Percentiles rank a stretch among this genome's conserved stretches.
Conservation (phyloP, 2,888 invertebrate genomes). For the Latheticus oryzae region DNA sequence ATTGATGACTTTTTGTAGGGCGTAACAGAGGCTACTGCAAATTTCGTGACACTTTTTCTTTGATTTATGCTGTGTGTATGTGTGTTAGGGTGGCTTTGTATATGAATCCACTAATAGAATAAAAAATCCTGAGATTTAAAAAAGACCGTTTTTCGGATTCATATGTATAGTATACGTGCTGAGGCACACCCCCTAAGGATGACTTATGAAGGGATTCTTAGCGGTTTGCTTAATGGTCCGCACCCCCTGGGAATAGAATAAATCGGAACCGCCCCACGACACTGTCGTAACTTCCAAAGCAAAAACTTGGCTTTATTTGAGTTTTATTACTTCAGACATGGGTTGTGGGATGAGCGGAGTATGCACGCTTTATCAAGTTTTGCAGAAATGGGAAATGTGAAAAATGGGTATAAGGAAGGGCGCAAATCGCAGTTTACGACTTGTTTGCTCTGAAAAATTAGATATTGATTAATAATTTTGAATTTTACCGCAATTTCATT, state of each 20-base stretch:
- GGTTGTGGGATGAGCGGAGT: too few relatives aligned
- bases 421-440: too few relatives aligned
- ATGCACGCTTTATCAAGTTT: too few relatives aligned
- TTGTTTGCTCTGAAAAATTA: too few relatives aligned
- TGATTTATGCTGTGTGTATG: conserved; percentile 41
- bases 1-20: conserved; percentile 38
- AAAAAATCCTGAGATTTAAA: conserved; percentile 12
- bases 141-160: conserved; percentile 11
- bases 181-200: conserved; percentile 38
- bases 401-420: too few relatives aligned
- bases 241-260: conserved; percentile 27
- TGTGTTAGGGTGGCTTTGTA: conserved; percentile 34
- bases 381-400: too few relatives aligned
- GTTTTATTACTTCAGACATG: conserved; percentile 33
- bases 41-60: conserved; percentile 37
- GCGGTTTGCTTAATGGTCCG: conserved; percentile 28
- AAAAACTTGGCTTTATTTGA: conserved; percentile 17
- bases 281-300: conserved; percentile 9
- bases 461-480: too few relatives aligned
- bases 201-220: conserved; percentile 31
- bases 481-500: too few relatives aligned
- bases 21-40: conserved; percentile 39
- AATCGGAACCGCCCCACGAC: conserved; percentile 19
- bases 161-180: conserved; percentile 12
- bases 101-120: conserved; percentile 13